Conservation (phyloP, 2,888 invertebrate genomes). For the Metacarcinus magister region DNA sequence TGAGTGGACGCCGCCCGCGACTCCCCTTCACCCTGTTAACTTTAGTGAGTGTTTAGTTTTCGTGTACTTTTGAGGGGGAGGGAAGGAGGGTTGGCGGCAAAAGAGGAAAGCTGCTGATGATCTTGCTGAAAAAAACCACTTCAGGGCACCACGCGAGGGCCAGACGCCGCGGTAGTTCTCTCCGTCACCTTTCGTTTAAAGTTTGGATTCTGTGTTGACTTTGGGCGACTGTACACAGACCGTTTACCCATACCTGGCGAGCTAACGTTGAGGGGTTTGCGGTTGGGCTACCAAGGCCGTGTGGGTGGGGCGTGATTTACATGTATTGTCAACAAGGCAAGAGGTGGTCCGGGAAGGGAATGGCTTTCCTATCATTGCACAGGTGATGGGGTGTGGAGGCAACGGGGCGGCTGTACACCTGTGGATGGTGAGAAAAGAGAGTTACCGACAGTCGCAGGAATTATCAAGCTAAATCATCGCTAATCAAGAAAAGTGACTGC, state of each 20-base stretch:
- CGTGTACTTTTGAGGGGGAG: not conserved
- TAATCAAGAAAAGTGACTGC: not conserved
- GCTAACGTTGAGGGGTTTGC: not conserved
- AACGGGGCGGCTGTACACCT: not conserved
- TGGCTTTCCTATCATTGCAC: not conserved
- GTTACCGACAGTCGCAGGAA: not conserved
- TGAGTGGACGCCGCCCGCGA: not conserved
- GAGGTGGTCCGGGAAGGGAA: not conserved
- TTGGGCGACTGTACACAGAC: not conserved
- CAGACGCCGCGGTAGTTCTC: not conserved
- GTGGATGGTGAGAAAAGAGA: not conserved
- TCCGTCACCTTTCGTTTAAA: slow-evolving; percentile 7
- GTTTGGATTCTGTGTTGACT: slow-evolving; percentile 8
- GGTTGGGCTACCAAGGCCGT: not conserved
- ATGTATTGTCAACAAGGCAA: not conserved
- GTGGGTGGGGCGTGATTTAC: not conserved
- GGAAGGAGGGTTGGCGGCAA: not conserved
- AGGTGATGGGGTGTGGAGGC: not conserved
- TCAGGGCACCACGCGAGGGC: not conserved
- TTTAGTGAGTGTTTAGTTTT: not conserved
- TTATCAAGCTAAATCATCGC: not conserved
- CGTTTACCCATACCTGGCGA: not conserved
- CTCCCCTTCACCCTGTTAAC: not conserved
- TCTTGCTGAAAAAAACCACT: not conserved
- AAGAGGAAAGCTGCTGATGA: not conserved